Evolutionary conservation across 2,888 invertebrate species (phyloP).

Genomic region (Oscheius sp.): DNA sequence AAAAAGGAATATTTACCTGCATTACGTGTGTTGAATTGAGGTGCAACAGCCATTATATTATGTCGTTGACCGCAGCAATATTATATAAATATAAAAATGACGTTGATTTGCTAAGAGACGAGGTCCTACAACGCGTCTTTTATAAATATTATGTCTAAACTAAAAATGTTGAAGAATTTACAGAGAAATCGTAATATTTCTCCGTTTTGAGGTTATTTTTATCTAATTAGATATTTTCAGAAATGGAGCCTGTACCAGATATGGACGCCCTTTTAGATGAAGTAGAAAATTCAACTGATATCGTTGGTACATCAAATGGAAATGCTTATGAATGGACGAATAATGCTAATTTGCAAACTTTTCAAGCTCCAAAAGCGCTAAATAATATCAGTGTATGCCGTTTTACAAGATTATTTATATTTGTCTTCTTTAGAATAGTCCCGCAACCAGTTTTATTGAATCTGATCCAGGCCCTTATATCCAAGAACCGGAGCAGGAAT

Average conservation of each 20-base stretch:
- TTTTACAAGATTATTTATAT: not conserved
- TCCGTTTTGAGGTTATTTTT: too few species aligned
- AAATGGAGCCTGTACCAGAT: slow-evolving; percentile 53
- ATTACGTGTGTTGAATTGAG: slow-evolving; percentile 50
- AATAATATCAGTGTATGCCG: not conserved
- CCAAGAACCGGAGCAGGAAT: not conserved
- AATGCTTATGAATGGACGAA: slow-evolving; percentile 1
- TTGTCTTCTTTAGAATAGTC: not conserved
- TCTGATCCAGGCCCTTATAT: slow-evolving; percentile 3
- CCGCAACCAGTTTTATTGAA: not conserved
- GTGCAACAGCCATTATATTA: not conserved
- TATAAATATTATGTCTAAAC: too few species aligned
- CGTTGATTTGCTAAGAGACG: too few species aligned
- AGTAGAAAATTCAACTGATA: slow-evolving; percentile 44
- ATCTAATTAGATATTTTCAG: not conserved
- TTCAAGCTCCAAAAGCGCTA: not conserved
- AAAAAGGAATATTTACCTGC: slow-evolving; percentile 44
- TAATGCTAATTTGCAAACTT: not conserved
- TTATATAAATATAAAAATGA: too few species aligned
- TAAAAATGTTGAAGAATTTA: too few species aligned
- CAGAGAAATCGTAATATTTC: too few species aligned
- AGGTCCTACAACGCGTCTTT: too few species aligned
- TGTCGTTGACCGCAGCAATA: too few species aligned
- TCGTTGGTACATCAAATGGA: not conserved
- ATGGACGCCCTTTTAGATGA: slow-evolving; percentile 60